These are phyloP conservation scores for Diorhabda carinulata DNA, from an alignment of 1,140 invertebrate genomes.

Conservation along the genomic window DNA sequence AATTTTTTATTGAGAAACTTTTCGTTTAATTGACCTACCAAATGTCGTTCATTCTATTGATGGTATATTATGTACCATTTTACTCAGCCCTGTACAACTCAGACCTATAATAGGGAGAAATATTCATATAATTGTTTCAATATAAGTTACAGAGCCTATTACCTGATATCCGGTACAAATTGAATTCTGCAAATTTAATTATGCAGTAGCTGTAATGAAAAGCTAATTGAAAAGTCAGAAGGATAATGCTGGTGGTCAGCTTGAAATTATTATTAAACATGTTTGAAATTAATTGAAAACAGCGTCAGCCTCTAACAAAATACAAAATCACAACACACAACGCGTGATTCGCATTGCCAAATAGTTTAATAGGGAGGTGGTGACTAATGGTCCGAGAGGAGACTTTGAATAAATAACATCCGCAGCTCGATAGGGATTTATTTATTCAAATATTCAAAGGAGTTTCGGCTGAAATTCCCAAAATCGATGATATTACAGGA, in stretches of 20 bases:
- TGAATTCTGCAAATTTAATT: constrained; percentile 4
- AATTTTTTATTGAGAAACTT: too few species aligned
- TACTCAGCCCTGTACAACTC: too few species aligned
- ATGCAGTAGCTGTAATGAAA: constrained; percentile 9
- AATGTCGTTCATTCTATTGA: too few species aligned
- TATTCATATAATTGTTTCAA: too few species aligned
- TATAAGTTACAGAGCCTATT: not conserved
- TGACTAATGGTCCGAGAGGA: constrained; percentile 9
- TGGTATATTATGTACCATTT: too few species aligned
- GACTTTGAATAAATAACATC: too few species aligned
- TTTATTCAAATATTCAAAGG: too few species aligned
- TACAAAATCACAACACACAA: constrained; percentile 1
- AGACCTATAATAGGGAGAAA: too few species aligned
- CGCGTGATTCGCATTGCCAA: constrained; percentile 7
- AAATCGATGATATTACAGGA: too few species aligned
- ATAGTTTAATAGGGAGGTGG: not conserved
- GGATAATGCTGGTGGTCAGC: constrained; percentile 1
- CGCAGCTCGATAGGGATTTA: too few species aligned
- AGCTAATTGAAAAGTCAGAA: constrained; percentile 12
- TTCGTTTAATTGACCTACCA: too few species aligned
- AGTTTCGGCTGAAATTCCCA: too few species aligned
- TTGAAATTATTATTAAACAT: constrained; percentile 11
- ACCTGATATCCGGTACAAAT: not conserved
- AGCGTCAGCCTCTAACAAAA: constrained; percentile 6
- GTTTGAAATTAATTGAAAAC: constrained; percentile 12